Evolutionary conservation across 2,113 vertebrate species (phyloP).

Genomic region (Aleadryas rufinucha): DNA sequence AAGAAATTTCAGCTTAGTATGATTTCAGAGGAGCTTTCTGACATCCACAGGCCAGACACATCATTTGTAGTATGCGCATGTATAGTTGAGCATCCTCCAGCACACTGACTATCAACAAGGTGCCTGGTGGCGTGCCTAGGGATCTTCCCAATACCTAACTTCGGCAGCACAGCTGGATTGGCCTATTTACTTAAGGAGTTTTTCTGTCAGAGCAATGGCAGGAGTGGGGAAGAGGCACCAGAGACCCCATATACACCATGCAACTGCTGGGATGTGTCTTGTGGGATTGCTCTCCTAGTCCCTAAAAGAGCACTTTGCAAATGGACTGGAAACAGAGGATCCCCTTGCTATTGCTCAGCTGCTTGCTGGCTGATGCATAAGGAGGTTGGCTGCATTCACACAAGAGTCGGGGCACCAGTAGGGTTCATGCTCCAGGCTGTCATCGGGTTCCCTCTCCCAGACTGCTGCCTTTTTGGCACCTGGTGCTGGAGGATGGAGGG

Average conservation of each 20-base stretch:
- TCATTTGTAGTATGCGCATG: not conserved
- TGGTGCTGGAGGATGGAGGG: not conserved
- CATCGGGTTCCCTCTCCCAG: not conserved
- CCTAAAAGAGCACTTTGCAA: not conserved
- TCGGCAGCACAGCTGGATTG: not conserved
- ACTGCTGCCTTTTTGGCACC: not conserved
- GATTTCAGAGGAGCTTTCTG: constrained; percentile 1
- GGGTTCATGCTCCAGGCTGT: not conserved
- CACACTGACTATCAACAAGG: accelerated
- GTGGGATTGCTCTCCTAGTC: not conserved
- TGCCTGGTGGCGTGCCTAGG: accelerated
- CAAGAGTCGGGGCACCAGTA: too few species aligned
- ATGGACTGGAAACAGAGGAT: accelerated
- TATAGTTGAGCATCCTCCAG: not conserved
- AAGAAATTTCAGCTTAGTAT: constrained; percentile 1
- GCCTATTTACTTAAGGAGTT: not conserved
- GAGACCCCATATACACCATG: too few species aligned
- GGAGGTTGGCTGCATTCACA: not conserved
- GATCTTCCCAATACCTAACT: not conserved
- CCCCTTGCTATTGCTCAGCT: not conserved
- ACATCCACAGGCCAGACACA: not conserved
- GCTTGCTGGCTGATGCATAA: accelerated
- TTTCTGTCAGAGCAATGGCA: not conserved
- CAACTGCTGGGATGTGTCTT: not conserved
- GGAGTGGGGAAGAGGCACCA: not conserved